phyloP scores from a whole-genome alignment of 2,888 invertebrate species.

The Exephanes ischioxanthus region DNA sequence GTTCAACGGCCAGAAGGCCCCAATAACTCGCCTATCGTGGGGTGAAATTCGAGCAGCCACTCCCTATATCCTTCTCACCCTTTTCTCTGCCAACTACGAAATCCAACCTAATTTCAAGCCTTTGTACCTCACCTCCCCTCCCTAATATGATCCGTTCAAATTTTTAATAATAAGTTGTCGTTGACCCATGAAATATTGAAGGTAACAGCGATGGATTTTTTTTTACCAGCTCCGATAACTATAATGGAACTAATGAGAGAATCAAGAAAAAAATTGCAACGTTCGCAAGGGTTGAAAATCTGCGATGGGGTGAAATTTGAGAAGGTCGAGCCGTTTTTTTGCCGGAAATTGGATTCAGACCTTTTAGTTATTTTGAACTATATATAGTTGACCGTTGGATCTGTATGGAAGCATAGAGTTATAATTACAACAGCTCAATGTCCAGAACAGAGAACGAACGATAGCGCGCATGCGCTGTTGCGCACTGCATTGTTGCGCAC shows the following conservation, averaged over 20 bases:
- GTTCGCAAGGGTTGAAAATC: not conserved
- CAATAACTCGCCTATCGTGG: constrained; percentile 24
- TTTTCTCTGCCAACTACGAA: constrained; percentile 10
- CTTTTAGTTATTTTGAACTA: not conserved
- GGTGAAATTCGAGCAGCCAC: constrained; percentile 67
- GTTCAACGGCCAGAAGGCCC: not conserved
- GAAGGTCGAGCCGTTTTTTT: not conserved
- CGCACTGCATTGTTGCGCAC: too few species aligned
- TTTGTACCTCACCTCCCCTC: not conserved
- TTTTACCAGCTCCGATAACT: not conserved
- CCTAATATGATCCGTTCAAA: not conserved
- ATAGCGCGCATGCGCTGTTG: not conserved
- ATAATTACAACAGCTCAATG: not conserved
- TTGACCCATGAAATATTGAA: not conserved
- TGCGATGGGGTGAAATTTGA: not conserved
- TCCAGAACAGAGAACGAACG: not conserved
- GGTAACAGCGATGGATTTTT: not conserved
- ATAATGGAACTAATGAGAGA: not conserved
- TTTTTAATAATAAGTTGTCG: constrained; percentile 12
- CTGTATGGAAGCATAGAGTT: not conserved
- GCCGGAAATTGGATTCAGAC: not conserved
- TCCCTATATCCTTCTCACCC: constrained; percentile 30
- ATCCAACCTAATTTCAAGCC: constrained; percentile 34
- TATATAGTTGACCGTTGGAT: not conserved
- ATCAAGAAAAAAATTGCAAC: not conserved